Base-by-base conservation (phyloP, 2,797 vertebrate species). In the Sebastes cheni region DNA sequence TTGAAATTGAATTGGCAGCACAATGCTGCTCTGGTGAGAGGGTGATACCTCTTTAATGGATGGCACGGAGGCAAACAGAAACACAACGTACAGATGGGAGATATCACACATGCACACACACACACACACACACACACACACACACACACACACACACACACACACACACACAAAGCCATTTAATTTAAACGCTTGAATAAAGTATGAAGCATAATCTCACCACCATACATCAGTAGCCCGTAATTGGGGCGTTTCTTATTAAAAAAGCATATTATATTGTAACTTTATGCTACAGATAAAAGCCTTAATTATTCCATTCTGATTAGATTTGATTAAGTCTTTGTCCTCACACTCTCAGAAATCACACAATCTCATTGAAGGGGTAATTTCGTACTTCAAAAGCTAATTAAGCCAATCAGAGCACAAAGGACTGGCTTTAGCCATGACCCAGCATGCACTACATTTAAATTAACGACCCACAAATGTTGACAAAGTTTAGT, bases 341-440 rank as follows among this genome's bases (percentile, higher is more conserved):
- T 91, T 92, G 74, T 86, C 77, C 76, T 64, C 72, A 62, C 81
- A 81, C 72, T 65, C 75, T 90, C 55, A 82, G 69, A 90, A 92
- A 92, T 90, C 82, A 88, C 81, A 91, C 72, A 67, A 82, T 93
- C 91, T 93, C 80, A 91, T 79, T 91, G 83, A 87, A 87, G 81
- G 84, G 69, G 65, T 91, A 94, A 93, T 94, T 93, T 94, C 81
- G 88, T 90, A 88, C 92, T 94, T 93, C 89, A 92, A 88, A 92
- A 86, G 83, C 83, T 91, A 92, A 94, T 94, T 94, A 94, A 90
- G 77, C 67, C 91, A 94, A 93, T 94, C 92, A 93, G 81, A 86
- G 86, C 84, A 91, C 91, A 93, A 90, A 90, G 79, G 84, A 89
- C 79, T 64, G 80, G 62, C 87, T 87, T 80, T 69, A 42, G 83